These are phyloP conservation scores for Diadumene lineata DNA, from an alignment of 92 coral and sea anemone genomes.

Conservation along the genomic window DNA sequence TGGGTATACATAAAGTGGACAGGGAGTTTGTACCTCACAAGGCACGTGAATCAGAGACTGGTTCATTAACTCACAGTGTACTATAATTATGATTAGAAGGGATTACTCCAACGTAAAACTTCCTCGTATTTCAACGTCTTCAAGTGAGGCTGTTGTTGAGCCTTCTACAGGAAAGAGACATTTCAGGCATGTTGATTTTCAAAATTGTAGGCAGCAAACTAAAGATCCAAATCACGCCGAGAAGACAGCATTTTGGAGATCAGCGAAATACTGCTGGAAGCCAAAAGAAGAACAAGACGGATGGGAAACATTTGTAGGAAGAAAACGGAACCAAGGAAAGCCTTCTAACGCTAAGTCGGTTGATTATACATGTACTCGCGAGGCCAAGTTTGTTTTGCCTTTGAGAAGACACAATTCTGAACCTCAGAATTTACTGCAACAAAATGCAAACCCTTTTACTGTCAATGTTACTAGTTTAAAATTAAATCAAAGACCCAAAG, in stretches of 20 bases:
- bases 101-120: neutral
- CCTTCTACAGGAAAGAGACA: neutral
- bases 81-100: neutral
- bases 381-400: neutral
- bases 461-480: constrained; percentile 5
- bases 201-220: constrained; percentile 9
- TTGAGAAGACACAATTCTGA: constrained; percentile 24
- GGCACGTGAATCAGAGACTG: neutral
- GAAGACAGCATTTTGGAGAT: constrained; percentile 12
- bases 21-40: neutral
- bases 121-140: constrained; percentile 17
- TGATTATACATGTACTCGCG: neutral
- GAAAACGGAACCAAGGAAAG: too few relatives aligned
- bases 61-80: neutral
- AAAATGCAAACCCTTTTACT: neutral
- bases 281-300: neutral
- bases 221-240: neutral
- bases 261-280: neutral
- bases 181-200: constrained; percentile 4
- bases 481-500: constrained; percentile 9
- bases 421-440: constrained; percentile 2
- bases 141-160: neutral
- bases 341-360: neutral
- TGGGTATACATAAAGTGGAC: neutral
- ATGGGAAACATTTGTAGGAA: neutral